Evolutionary conservation across 2,113 vertebrate genomes (phyloP).

Genomic region (Tapirus terrestris): DNA sequence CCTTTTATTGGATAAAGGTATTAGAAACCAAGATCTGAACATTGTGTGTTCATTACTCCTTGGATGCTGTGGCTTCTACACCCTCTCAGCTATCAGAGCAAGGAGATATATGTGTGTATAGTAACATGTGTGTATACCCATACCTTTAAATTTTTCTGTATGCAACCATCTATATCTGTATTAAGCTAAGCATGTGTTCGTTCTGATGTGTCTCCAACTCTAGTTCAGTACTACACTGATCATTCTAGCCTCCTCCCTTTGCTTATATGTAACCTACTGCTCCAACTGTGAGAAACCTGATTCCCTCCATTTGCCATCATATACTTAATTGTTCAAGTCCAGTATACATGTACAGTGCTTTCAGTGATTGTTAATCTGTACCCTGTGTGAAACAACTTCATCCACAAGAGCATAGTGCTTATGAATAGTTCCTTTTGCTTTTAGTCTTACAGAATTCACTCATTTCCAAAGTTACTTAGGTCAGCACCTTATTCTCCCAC

Average conservation of each 20-base stretch:
- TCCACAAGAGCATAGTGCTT: background rate
- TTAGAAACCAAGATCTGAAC: background rate
- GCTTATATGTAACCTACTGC: background rate
- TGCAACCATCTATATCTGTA: background rate
- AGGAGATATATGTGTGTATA: background rate
- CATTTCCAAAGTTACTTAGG: background rate
- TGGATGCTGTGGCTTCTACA: background rate
- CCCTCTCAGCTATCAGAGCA: background rate
- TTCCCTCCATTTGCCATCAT: background rate
- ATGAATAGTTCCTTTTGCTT: background rate
- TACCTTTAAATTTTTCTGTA: background rate
- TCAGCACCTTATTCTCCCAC: background rate
- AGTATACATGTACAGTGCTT: background rate
- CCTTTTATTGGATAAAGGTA: background rate
- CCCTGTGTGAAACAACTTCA: background rate
- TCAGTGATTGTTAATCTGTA: background rate
- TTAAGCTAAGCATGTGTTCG: background rate
- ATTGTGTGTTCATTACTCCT: background rate
- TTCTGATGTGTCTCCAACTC: background rate
- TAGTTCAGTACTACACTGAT: background rate
- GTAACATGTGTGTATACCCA: background rate
- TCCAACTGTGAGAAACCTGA: background rate
- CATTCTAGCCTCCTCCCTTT: background rate
- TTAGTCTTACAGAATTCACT: background rate
- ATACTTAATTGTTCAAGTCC: background rate